Conservation (phyloP, 2,113 vertebrate species). For the Peromyscus leucopus region DNA sequence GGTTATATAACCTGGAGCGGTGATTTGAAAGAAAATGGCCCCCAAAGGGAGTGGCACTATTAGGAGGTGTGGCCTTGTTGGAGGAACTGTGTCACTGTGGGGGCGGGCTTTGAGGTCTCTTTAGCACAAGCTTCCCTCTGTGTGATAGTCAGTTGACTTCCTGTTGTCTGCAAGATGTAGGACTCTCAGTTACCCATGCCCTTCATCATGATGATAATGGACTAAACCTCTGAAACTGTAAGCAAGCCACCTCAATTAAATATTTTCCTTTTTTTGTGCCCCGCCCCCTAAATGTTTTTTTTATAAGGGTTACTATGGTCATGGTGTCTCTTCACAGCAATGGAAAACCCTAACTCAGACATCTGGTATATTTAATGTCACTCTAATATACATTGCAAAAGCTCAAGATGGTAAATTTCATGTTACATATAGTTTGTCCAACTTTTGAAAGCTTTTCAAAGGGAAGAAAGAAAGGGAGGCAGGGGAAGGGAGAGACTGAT, state of each 20-base stretch:
- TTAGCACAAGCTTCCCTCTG: neutral
- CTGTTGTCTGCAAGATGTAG: neutral
- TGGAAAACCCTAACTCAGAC: neutral
- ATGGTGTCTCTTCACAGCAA: neutral
- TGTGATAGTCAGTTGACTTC: neutral
- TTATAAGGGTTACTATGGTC: neutral
- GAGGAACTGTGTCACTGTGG: neutral
- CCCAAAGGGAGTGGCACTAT: neutral
- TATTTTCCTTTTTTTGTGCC: neutral
- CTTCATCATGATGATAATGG: neutral
- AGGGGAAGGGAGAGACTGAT: too few species aligned
- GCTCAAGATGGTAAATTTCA: neutral
- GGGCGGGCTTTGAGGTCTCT: neutral
- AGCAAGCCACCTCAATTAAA: neutral
- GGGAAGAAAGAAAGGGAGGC: neutral
- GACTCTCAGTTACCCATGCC: neutral
- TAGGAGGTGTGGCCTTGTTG: neutral
- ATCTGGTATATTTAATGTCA: neutral
- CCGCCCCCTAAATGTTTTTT: neutral
- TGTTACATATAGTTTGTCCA: neutral
- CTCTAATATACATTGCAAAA: neutral
- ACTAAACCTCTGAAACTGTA: neutral
- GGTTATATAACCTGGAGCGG: rapidly evolving
- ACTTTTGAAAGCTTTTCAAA: neutral
- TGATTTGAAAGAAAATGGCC: neutral